A percentile compares a stretch with the other conserved stretches of the same genome.
Evolutionary conservation across 2,113 vertebrate species (phyloP).

Genomic region (Mus spicilegus): DNA sequence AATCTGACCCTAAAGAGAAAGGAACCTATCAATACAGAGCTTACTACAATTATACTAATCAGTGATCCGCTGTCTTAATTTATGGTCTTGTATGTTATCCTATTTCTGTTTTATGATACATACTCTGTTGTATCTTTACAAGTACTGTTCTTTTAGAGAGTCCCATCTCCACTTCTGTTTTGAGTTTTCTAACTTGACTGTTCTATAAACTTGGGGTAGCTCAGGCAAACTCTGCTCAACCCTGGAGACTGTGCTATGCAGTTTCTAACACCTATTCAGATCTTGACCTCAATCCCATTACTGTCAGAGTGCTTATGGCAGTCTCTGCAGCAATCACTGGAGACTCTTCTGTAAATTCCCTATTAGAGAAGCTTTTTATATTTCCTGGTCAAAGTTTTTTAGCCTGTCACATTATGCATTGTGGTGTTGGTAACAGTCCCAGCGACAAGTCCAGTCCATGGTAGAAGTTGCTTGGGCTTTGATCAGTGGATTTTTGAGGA

Average conservation of each 20-base stretch:
- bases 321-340: background rate
- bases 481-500: background rate
- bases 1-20: too few species aligned
- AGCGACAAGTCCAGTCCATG: background rate
- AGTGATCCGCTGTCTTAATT: background rate
- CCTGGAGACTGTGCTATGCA: too few species aligned
- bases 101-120: background rate
- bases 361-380: background rate
- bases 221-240: background rate
- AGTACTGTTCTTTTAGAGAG: background rate
- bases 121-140: background rate
- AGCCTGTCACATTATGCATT: background rate
- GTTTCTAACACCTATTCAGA: background rate
- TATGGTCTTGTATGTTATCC: background rate
- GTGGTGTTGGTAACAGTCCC: background rate
- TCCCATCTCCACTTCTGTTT: background rate
- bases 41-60: background rate
- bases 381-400: background rate
- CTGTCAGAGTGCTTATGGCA: background rate
- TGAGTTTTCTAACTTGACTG: background rate
- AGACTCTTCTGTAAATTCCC: background rate
- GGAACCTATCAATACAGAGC: too few species aligned
- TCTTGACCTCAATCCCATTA: background rate
- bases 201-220: background rate
- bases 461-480: background rate